Base-by-base conservation (phyloP, 2,888 invertebrate species). In the Boloria euphrosyne region DNA sequence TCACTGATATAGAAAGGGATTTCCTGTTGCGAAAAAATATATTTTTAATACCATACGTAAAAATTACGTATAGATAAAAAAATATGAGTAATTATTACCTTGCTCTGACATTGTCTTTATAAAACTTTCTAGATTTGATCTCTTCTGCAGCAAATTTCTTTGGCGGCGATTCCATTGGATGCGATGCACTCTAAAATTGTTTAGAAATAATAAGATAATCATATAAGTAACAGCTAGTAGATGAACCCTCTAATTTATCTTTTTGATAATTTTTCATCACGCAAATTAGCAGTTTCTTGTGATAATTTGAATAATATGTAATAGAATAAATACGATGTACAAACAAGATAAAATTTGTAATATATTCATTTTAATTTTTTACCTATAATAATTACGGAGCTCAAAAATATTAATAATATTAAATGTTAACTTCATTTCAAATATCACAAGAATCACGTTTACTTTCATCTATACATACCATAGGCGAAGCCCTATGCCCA, bases 1-100 rank as follows among this genome's bases (percentile, higher is more conserved):
- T 91, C 0, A 82, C 84, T 3, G 90, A 91, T 77, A 89, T 80
- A 14, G 91, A 91, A 10, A 88, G 77, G 0, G 90, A 87, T 13
- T 78, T 81, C 57, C 91, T 90, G 80, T 0, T 78, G 77, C 62
- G 18, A 52, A 57, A 10, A 46, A 49, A 6, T n/a, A n/a, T n/a
- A 38, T 14, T 49, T 14, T n/a, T n/a, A 13, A 58, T 27, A 27
- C 13, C 22, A 22, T 22, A 22, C 2, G 22, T 3, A 22, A 22
- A 22, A 22, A 22, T 22, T 22, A 22, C 2, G 1, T n/a, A 47
- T 31, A 47, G 44, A 22, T 44, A 50, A 13, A 7, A 22, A 27
- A 54, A 5, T 58, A 43, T 60, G n/a, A 53, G 49, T 54, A 38
- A n/a, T 59, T 6, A 14, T 59, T 77, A 89, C 90, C 90, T 88